Evolutionary conservation across 2,888 invertebrate species (phyloP).

Genomic region (Nesidiocoris tenuis): DNA sequence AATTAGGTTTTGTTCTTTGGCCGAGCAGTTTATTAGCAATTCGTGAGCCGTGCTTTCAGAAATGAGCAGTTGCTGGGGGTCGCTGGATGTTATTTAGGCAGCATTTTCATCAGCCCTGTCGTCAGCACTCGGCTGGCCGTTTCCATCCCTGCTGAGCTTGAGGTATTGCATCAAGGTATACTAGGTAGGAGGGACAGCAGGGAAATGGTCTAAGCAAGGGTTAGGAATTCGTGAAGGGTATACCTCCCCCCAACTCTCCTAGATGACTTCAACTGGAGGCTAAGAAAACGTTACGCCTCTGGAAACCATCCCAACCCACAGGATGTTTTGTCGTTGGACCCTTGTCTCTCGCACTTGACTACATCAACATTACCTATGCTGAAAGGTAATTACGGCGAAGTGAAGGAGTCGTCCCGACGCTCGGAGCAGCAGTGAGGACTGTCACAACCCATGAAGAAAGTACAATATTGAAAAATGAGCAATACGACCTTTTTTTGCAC

Average conservation of each 20-base stretch:
- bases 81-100: neutral
- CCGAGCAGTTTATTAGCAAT: too few relatives aligned
- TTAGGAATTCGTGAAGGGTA: neutral
- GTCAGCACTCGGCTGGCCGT: neutral
- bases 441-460: too few relatives aligned
- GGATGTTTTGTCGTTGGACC: constrained; percentile 23
- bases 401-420: too few relatives aligned
- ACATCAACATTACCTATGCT: constrained; percentile 7
- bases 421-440: too few relatives aligned
- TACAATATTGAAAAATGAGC: too few relatives aligned
- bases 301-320: constrained; percentile 3
- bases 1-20: too few relatives aligned
- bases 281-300: neutral
- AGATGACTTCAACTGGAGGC: neutral
- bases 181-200: neutral
- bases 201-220: neutral
- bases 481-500: too few relatives aligned
- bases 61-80: too few relatives aligned
- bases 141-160: neutral
- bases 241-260: neutral
- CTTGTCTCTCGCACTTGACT: constrained; percentile 21
- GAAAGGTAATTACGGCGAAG: neutral
- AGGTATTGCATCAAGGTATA: neutral
- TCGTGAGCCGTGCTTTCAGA: too few relatives aligned
- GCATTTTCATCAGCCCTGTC: neutral